Evolutionary conservation across 2,113 vertebrate genomes (phyloP), one percentile per base, ranked within the genome.

Genomic region (Ursus arctos): DNA sequence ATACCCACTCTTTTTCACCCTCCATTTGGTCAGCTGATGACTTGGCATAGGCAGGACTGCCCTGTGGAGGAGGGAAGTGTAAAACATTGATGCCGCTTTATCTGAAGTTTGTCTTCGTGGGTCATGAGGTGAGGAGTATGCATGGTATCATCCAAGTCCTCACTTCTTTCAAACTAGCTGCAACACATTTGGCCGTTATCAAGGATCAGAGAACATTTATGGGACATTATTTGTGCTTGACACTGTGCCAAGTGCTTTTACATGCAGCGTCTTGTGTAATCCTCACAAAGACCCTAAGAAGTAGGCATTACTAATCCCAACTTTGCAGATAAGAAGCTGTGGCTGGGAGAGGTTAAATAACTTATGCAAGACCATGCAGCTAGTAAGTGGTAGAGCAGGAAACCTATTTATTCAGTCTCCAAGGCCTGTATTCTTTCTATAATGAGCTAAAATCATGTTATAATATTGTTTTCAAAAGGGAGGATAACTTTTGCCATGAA

Each of bases 371-470:
- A 47, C 81, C 77, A 89, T 7, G 26, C 72, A 88, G 53, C 28
- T 69, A 61, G 24, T 91, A 63, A 86, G 49, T 47, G 53, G 43
- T 51, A 43, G 71, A 94, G 49, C 77, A 80, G 61, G 22, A 12
- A 96, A n/a, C 18, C 59, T 86, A 79, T 79, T 59, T 86, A 88
- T 81, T 79, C 77, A 26, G n/a, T 85, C 40, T 97, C 49, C 24
- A 83, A 81, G 63, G 65, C 61, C 61, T 79, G 57, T 63, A 14
- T 69, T 94, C 67, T 88, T 86, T 82, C 55, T 74, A 51, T 89
- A 95, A 96, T 91, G 88, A 96, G 82, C 26, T 51, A 89, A 94
- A 96, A 93, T 95, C 36, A 80, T 71, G 89, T 47, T 47, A 53
- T 74, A 92, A 36, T 91, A 91, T 76, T 91, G 74, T 91, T 63